Evolutionary conservation across 2,113 vertebrate species (phyloP).

Genomic region (Ailurus styani): DNA sequence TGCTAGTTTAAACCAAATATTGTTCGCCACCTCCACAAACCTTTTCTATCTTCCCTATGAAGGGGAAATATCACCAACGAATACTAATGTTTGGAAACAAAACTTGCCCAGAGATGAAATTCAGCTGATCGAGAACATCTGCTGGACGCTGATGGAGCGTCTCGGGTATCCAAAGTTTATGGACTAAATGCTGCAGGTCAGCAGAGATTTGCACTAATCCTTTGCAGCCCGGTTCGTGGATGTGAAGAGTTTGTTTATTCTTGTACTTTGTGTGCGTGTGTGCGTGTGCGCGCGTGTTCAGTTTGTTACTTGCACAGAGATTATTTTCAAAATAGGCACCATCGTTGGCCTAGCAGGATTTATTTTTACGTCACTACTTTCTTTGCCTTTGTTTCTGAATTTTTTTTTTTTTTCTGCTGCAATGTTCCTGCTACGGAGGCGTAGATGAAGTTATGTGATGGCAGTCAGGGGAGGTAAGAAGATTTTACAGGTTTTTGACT

Average conservation of each 20-base stretch:
- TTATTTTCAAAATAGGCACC: slow-evolving; percentile 79
- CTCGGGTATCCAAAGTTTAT: slow-evolving; percentile 90
- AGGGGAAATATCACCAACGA: slow-evolving; percentile 91
- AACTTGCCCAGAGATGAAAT: slow-evolving; percentile 90
- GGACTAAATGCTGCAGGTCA: slow-evolving; percentile 89
- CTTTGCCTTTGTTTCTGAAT: slow-evolving; percentile 70
- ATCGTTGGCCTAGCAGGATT: slow-evolving; percentile 68
- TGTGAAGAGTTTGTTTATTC: slow-evolving; percentile 84
- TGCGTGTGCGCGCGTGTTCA: neutral
- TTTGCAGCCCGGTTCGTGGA: slow-evolving; percentile 74
- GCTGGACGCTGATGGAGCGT: slow-evolving; percentile 88
- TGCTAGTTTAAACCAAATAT: slow-evolving; percentile 93
- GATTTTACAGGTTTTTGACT: slow-evolving; percentile 11
- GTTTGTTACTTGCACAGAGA: slow-evolving; percentile 75
- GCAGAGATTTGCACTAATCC: slow-evolving; percentile 90
- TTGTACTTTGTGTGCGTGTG: slow-evolving; percentile 71
- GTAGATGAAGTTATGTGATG: neutral
- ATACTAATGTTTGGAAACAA: slow-evolving; percentile 88
- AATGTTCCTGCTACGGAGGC: slow-evolving; percentile 11
- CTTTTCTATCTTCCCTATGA: slow-evolving; percentile 96
- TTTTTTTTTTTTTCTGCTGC: slow-evolving; percentile 36
- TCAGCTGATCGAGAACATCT: slow-evolving; percentile 89
- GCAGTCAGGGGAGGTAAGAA: neutral
- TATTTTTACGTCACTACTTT: slow-evolving; percentile 58
- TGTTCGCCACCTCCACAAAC: slow-evolving; percentile 95